Evolutionary conservation across 2,113 vertebrate species (phyloP), one percentile per base, ranked within the genome.

Genomic region (Ancistrus triradiatus): DNA sequence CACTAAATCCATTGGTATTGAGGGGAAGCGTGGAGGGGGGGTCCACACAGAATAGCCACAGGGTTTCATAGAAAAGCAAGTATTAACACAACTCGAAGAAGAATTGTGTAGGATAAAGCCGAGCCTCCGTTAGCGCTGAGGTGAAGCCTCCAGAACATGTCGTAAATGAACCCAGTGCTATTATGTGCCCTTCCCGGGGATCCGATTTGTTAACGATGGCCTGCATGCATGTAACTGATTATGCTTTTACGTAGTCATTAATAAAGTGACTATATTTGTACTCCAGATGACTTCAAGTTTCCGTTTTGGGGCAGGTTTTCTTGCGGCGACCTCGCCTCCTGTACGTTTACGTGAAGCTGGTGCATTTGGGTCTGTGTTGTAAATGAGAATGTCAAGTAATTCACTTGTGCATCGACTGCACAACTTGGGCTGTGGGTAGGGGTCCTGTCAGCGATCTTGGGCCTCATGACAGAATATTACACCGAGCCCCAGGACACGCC

Each of bases 231-330:
- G 80, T 85, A 85, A 74, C 78, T 82, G 63, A 70, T 72, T 57
- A 65, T 76, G 69, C 75, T 74, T 87, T 80, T 83, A 80, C 78
- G 65, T 75, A 82, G 85, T 87, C 85, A 81, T 87, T 84, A 89
- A 87, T 89, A 87, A 87, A 88, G 87, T 86, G 85, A 77, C 85
- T 85, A 85, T 87, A 87, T 89, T 87, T 88, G 83, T 87, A 88
- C 62, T 75, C 24, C 51, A 61, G 51, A 66, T 14, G 40, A 38
- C 51, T 57, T n/a, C n/a, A 40, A 40, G 14, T 69, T 43, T 31
- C 3, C 27, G 7, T 31, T 7, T 31, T 7, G 7, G 3, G 27
- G 27, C n/a, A n/a, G n/a, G n/a, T n/a, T n/a, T n/a, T n/a, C n/a
- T n/a, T n/a, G n/a, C n/a, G n/a, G n/a, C n/a, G n/a, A n/a, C n/a